A percentile compares a stretch with the other conserved stretches of the same genome.
Evolutionary conservation across 2,797 vertebrate species (phyloP).

Genomic region (Zenarchopterus dispar): DNA sequence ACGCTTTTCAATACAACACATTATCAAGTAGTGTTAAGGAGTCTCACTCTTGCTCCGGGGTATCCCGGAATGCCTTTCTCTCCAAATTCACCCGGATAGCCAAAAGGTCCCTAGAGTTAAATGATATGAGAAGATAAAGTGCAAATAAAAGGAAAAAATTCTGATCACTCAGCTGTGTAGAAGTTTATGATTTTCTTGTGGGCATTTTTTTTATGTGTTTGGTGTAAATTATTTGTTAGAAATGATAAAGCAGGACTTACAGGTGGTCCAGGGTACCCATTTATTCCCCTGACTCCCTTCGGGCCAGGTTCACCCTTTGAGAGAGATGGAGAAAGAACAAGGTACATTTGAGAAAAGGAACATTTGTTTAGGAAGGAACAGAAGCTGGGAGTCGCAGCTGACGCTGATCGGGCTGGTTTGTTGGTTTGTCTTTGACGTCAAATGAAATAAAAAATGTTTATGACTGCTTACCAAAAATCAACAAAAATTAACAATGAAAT

Average conservation of each 20-base stretch:
- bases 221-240: not conserved
- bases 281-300: conserved; percentile 80
- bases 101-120: conserved; percentile 79
- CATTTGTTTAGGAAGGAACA: not conserved
- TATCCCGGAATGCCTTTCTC: conserved; percentile 93
- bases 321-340: conserved; percentile 9
- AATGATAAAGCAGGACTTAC: conserved; percentile 73
- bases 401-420: not conserved
- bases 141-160: not conserved
- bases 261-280: conserved; percentile 78
- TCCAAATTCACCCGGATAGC: conserved; percentile 83
- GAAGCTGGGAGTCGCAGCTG: not conserved
- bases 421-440: too few species aligned
- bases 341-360: not conserved
- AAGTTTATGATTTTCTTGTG: not conserved
- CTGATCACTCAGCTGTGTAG: not conserved
- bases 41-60: conserved; percentile 89
- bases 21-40: not conserved
- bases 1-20: rapidly evolving
- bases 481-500: too few species aligned
- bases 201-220: not conserved
- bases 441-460: too few species aligned
- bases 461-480: too few species aligned
- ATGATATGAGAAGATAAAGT: not conserved
- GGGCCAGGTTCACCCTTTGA: conserved; percentile 86